These are phyloP conservation scores for Etia nguti DNA, from an alignment of 2,113 vertebrate species.

Conservation along the genomic window DNA sequence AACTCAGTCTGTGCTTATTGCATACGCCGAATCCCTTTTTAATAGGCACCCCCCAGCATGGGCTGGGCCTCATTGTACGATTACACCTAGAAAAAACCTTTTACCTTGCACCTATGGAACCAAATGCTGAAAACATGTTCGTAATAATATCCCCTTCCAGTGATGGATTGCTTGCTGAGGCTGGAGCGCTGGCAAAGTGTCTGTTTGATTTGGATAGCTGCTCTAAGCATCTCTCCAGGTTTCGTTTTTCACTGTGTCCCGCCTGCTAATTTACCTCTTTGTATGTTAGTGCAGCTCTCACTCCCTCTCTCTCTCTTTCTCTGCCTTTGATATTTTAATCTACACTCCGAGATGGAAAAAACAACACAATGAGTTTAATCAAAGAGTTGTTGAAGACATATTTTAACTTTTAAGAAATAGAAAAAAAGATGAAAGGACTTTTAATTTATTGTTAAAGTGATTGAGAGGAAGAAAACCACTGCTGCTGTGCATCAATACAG, in stretches of 20 bases:
- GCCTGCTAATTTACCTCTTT: conserved; percentile 19
- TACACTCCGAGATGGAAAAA: conserved; percentile 11
- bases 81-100: background rate
- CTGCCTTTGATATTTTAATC: conserved; percentile 35
- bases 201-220: conserved; percentile 64
- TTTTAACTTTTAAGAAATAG: background rate
- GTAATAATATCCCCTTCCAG: conserved; percentile 27
- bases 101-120: conserved; percentile 25
- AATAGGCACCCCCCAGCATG: background rate
- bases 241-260: conserved; percentile 20
- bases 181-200: conserved; percentile 49
- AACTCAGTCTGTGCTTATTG: background rate
- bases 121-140: conserved; percentile 27
- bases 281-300: conserved; percentile 26
- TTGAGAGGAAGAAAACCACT: background rate
- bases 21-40: background rate
- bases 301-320: background rate
- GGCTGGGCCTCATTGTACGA: background rate
- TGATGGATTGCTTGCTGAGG: conserved; percentile 49
- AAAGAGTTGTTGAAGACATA: background rate
- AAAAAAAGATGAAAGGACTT: background rate
- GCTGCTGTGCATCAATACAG: background rate
- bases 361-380: background rate
- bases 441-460: background rate
- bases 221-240: conserved; percentile 49